Conservation (phyloP, 64 coral and sea anemone genomes). For the Orbicella faveolata region DNA sequence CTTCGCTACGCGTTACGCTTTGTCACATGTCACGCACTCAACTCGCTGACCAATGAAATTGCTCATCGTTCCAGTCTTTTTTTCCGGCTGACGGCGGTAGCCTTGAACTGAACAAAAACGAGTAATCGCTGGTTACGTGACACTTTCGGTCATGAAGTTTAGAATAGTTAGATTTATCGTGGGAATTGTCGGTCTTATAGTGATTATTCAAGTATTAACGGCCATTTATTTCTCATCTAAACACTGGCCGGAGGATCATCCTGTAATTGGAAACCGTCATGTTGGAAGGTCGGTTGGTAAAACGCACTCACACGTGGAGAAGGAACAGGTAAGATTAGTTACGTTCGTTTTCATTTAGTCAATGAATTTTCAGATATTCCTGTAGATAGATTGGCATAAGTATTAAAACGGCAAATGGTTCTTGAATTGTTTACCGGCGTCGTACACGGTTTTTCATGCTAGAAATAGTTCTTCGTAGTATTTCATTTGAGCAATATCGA, state of each 20-base stretch:
- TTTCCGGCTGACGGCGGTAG: background rate
- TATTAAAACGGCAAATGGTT: background rate
- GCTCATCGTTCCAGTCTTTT: conserved; percentile 1
- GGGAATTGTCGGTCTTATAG: conserved; percentile 73
- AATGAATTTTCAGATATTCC: background rate
- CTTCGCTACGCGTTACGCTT: background rate
- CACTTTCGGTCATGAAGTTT: conserved; percentile 61
- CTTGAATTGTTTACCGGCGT: background rate
- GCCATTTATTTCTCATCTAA: conserved; percentile 91
- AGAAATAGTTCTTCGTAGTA: background rate
- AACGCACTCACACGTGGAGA: conserved; percentile 75
- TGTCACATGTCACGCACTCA: conserved; percentile 11
- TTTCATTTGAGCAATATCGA: background rate
- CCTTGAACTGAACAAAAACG: background rate
- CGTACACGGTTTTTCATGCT: background rate
- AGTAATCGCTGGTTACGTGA: background rate
- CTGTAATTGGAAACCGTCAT: conserved; percentile 52
- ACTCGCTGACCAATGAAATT: conserved; percentile 27
- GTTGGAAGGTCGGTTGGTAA: conserved; percentile 59
- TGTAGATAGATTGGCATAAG: background rate
- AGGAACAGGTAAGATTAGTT: background rate
- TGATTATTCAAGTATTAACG: conserved; percentile 87
- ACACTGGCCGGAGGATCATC: conserved; percentile 73
- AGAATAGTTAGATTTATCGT: conserved; percentile 94
- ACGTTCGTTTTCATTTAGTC: background rate